Evolutionary conservation across 1,140 invertebrate species (phyloP).

Genomic region (Nebria ingens): DNA sequence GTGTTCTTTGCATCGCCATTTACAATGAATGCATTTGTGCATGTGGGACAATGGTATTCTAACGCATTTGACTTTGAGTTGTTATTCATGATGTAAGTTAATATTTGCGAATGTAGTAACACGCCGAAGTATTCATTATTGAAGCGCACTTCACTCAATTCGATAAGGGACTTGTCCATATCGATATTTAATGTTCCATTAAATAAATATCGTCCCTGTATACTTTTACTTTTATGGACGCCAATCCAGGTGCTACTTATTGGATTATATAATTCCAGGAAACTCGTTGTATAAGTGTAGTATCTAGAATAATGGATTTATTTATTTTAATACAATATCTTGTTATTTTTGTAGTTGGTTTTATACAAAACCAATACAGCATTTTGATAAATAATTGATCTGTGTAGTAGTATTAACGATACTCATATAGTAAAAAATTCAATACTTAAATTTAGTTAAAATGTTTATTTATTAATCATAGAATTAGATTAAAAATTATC

Average conservation of each 20-base stretch:
- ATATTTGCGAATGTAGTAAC: neutral
- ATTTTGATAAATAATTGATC: too few species aligned
- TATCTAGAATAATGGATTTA: constrained; percentile 23
- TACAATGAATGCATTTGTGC: neutral
- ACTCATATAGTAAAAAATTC: too few species aligned
- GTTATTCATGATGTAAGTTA: neutral
- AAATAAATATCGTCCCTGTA: constrained; percentile 23
- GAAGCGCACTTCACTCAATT: neutral
- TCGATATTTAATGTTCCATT: neutral
- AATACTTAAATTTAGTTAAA: too few species aligned
- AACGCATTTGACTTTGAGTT: neutral
- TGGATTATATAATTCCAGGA: constrained; percentile 23
- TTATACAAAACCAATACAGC: too few species aligned
- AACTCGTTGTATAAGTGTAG: constrained; percentile 24
- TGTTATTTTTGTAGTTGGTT: too few species aligned
- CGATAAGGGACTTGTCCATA: neutral
- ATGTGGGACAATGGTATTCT: neutral
- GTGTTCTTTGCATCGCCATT: constrained; percentile 12
- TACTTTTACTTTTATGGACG: constrained; percentile 22
- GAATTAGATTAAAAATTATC: too few species aligned
- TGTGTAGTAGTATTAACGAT: too few species aligned
- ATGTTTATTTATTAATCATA: too few species aligned
- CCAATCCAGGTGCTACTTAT: constrained; percentile 24
- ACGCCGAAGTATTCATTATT: neutral
- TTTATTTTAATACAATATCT: too few species aligned